A percentile compares a stretch with the other conserved stretches of the same genome.
Conservation (phyloP, 2,888 invertebrate species). For the Tinea trinotella region DNA sequence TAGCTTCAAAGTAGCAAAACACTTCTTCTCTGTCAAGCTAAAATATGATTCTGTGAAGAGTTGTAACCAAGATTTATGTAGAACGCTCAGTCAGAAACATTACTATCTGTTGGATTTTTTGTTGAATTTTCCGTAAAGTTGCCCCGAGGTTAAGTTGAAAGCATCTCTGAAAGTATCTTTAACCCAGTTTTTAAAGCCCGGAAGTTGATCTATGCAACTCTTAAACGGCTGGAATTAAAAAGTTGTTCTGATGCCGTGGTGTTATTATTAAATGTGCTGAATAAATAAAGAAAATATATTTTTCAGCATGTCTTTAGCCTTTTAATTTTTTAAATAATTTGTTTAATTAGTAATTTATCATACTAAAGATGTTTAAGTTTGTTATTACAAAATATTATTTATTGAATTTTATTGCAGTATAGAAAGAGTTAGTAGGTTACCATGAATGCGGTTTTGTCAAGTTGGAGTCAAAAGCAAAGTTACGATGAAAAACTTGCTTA, state of each 20-base stretch:
- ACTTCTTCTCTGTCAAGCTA: conserved; percentile 15
- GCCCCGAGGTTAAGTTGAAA: not conserved
- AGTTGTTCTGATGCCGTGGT: not conserved
- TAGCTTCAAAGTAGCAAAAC: not conserved
- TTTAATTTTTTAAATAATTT: no score
- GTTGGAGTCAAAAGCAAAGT: conserved; percentile 10
- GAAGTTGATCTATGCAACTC: not conserved
- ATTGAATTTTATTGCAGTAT: no score
- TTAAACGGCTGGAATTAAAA: not conserved
- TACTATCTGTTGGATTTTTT: conserved; percentile 2
- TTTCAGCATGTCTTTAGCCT: no score
- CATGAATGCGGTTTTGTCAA: conserved; percentile 13
- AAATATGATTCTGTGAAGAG: conserved; percentile 9
- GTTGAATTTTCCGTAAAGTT: conserved; percentile 6
- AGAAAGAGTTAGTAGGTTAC: no score
- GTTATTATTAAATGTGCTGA: not conserved
- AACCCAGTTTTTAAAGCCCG: not conserved
- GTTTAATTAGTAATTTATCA: no score
- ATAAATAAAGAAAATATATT: no score
- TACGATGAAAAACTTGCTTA: not conserved
- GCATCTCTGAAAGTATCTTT: not conserved
- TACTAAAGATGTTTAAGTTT: no score
- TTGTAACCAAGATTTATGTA: conserved; percentile 14
- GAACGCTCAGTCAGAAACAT: conserved; percentile 1
- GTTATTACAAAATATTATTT: no score